Conservation (phyloP, 2,797 vertebrate genomes). For the Synanceia verrucosa region DNA sequence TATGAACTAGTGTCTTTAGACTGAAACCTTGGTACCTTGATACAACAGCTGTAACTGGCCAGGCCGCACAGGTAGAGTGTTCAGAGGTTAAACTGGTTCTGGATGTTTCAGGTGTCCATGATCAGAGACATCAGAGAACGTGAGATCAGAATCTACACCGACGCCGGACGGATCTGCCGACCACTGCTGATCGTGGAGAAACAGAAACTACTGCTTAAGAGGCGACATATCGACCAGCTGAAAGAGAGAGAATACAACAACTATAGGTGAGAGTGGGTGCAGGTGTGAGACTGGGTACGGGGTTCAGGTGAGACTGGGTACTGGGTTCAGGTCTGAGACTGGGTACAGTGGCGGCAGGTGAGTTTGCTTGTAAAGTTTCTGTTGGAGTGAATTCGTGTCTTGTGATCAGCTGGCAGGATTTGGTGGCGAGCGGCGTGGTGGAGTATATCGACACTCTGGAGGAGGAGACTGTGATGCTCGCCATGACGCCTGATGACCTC, state of each 20-base stretch:
- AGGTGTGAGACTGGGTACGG: neutral
- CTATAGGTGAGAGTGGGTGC: conserved; percentile 81
- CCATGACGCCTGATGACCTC: conserved; percentile 98
- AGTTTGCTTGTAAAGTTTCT: neutral
- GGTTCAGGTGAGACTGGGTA: neutral
- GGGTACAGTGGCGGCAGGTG: neutral
- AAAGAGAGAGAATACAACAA: conserved; percentile 99
- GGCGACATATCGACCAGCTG: conserved; percentile 96
- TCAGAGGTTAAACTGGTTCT: neutral
- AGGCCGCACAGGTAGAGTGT: too few species aligned
- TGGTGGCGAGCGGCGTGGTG: conserved; percentile 97
- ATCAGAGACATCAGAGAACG: conserved; percentile 96
- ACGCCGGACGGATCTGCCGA: conserved; percentile 95
- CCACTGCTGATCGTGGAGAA: conserved; percentile 98
- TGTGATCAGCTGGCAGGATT: conserved; percentile 92
- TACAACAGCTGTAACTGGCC: too few species aligned
- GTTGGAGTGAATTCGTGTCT: neutral
- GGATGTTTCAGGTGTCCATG: conserved; percentile 90
- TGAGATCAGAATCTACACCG: conserved; percentile 97
- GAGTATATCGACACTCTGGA: conserved; percentile 98
- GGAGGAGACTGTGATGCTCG: conserved; percentile 98
- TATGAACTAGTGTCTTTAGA: too few species aligned
- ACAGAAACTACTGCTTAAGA: conserved; percentile 95
- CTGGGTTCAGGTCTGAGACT: too few species aligned
- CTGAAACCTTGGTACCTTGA: too few species aligned